Evolutionary conservation across 2,113 vertebrate genomes (phyloP).

Genomic region (Mustela nigripes): DNA sequence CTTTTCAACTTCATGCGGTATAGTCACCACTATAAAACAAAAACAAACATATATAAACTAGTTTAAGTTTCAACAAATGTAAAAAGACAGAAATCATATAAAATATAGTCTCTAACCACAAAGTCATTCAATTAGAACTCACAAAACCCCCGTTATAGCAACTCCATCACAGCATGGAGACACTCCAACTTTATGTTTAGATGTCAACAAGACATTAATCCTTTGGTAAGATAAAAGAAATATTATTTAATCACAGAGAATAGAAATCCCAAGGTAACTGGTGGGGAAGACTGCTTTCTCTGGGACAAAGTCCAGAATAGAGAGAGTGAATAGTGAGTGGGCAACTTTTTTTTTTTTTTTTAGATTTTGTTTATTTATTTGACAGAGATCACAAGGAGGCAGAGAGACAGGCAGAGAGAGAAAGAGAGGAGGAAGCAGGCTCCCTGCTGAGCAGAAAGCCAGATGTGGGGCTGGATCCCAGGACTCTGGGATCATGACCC

Average conservation of each 20-base stretch:
- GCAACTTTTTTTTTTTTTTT: background rate
- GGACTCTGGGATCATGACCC: no score
- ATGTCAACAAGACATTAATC: background rate
- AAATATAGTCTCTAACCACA: background rate
- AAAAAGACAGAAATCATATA: background rate
- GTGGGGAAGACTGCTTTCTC: background rate
- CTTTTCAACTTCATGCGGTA: conserved; percentile 17
- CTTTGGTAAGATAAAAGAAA: background rate
- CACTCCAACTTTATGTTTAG: background rate
- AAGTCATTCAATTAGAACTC: background rate
- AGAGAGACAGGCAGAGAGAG: no score
- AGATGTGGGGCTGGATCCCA: no score
- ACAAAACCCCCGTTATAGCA: background rate
- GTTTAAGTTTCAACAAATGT: background rate
- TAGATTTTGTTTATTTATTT: no score
- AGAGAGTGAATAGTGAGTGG: background rate
- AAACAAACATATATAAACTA: background rate
- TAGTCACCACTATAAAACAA: background rate
- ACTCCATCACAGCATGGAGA: background rate
- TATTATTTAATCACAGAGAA: background rate
- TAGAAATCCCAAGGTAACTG: background rate
- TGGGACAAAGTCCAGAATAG: background rate
- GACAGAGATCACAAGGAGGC: no score
- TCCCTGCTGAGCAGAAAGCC: no score
- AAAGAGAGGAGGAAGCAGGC: no score